Conservation (phyloP, 2,113 vertebrate genomes). For the Xyrauchen texanus region DNA sequence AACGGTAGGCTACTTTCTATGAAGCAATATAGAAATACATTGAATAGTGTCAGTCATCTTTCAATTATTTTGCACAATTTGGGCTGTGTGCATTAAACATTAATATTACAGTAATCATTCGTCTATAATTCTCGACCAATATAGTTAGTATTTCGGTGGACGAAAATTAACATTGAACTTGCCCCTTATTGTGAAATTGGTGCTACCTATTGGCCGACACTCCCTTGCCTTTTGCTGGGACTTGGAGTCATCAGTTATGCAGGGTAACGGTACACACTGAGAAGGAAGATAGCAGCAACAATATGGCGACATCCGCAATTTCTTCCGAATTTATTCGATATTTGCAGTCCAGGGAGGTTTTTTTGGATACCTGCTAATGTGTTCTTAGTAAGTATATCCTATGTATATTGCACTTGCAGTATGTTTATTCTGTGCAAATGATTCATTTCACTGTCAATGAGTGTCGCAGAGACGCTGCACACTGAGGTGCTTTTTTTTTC, state of each 20-base stretch:
- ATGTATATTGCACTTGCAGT: background rate
- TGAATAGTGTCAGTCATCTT: too few relatives aligned
- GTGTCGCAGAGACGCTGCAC: constrained; percentile 82
- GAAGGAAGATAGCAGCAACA: constrained; percentile 77
- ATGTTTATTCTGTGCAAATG: background rate
- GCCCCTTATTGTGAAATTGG: constrained; percentile 10
- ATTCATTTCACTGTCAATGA: constrained; percentile 32
- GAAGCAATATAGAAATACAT: too few relatives aligned
- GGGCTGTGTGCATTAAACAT: background rate
- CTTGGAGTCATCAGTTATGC: constrained; percentile 82
- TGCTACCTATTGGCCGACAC: constrained; percentile 67
- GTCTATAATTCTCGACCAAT: background rate
- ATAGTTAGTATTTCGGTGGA: background rate
- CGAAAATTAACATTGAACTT: background rate
- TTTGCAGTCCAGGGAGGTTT: constrained; percentile 79
- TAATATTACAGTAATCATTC: background rate
- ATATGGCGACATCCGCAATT: constrained; percentile 91
- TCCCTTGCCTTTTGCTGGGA: constrained; percentile 76
- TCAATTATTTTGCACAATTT: too few relatives aligned
- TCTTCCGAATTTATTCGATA: constrained; percentile 78
- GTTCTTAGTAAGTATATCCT: constrained; percentile 67
- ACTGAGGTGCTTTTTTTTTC: constrained; percentile 37
- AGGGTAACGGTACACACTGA: constrained; percentile 74
- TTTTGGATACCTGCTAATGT: constrained; percentile 74
- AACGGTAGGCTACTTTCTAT: background rate